These are phyloP conservation scores for Tetanocera ferruginea DNA, from an alignment of 2,888 invertebrate genomes.

Conservation along the genomic window DNA sequence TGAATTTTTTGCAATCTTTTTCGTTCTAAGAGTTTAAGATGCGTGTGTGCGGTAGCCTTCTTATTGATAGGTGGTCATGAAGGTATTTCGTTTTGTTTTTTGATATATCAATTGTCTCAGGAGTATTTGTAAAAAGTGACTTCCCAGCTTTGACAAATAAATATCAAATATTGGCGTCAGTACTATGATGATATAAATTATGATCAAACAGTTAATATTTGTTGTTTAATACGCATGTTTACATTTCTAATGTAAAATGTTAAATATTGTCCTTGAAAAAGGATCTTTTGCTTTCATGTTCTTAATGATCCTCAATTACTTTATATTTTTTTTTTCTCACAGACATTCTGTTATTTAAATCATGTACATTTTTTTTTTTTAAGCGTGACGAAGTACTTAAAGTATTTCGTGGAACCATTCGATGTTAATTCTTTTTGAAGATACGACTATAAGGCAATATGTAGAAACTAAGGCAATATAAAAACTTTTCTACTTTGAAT, in stretches of 20 bases:
- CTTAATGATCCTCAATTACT: neutral
- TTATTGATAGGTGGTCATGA: constrained; percentile 4
- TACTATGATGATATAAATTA: no score
- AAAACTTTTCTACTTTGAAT: neutral
- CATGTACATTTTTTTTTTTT: neutral
- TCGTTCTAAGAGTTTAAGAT: neutral
- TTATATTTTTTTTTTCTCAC: neutral
- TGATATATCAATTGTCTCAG: constrained; percentile 16
- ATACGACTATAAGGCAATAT: neutral
- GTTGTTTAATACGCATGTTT: neutral
- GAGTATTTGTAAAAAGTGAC: neutral
- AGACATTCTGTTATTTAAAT: neutral
- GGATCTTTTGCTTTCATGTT: neutral
- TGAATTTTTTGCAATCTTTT: neutral
- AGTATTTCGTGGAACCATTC: neutral
- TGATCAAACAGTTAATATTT: no score
- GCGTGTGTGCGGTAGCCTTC: constrained; percentile 8
- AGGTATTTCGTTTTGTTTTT: neutral
- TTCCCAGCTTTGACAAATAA: neutral
- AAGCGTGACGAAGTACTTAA: neutral
- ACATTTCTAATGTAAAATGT: no score
- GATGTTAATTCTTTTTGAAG: neutral
- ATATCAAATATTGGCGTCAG: no score
- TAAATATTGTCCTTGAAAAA: neutral
- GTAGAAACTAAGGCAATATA: neutral